Base-by-base conservation (phyloP, 2,888 invertebrate species). In the Drosophila engyochracea region DNA sequence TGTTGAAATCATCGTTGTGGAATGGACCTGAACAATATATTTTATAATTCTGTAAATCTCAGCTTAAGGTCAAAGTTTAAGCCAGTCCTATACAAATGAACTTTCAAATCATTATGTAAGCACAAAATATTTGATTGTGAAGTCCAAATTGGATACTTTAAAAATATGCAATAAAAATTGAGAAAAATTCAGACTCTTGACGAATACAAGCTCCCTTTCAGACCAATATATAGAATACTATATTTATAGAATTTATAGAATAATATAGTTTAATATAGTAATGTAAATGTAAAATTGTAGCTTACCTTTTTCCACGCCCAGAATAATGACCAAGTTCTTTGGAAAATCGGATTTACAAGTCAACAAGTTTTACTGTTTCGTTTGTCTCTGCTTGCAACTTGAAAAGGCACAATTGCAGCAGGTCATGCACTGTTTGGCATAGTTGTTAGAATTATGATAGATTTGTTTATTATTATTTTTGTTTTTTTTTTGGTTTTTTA, bases 391-490 rank as follows among this genome's bases (percentile, higher is more conserved):
- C 64, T 72, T 76, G 57, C 64, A 64, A 79, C 67, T 59, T 55
- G 49, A 68, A 65, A 83, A 82, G 81, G 81, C 82, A 81, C 81
- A 82, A 79, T 71, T 82, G 82, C 82, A 79, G 66, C 77, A 49
- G 65, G 77, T 70, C 79, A 76, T 76, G 79, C 73, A 70, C 72
- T 64, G 59, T 72, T 69, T 70, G 80, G 81, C 77, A 78, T 69
- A 78, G 63, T 79, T 76, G 54, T 75, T 64, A 59, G 76, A 58
- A 59, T 53, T 63, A 62, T 67, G 58, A 61, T 73, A 54, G 80
- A 67, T 73, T 55, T 55, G 37, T 55, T 37, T 35, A 14, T 35
- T 35, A 10, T 33, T 33, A 44, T 61, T 58, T 39, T 10, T 22
- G 47, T 58, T 62, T 47, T 5, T 57, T 47, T 47, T 35, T 14